These are phyloP conservation scores for Coenobita brevimanus DNA, from an alignment of 1,140 invertebrate species.

Conservation along the genomic window DNA sequence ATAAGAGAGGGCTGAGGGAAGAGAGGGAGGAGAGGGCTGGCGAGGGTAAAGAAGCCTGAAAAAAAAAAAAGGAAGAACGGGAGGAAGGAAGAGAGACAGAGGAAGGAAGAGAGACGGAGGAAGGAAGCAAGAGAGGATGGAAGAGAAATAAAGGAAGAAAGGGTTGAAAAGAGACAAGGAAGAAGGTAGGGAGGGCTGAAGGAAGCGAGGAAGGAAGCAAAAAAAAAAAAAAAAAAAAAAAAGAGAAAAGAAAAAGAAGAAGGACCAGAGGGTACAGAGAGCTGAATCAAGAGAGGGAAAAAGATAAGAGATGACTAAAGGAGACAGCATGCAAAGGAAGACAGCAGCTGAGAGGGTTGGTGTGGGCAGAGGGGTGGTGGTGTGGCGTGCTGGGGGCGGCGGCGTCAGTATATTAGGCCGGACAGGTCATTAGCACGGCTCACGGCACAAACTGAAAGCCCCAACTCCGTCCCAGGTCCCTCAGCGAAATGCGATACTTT, in stretches of 20 bases:
- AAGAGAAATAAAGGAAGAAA: not conserved
- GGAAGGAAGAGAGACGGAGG: not conserved
- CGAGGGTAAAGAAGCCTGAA: not conserved
- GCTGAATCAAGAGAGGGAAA: too few species aligned
- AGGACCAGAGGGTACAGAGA: too few species aligned
- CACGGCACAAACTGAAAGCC: conserved; percentile 32
- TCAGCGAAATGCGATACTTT: conserved; percentile 36
- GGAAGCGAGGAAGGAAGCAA: too few species aligned
- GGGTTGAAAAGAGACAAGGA: too few species aligned
- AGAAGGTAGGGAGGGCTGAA: too few species aligned
- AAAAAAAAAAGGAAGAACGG: conserved; percentile 2
- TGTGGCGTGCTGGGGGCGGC: conserved; percentile 23
- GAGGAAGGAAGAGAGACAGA: conserved; percentile 7
- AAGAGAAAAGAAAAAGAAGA: too few species aligned
- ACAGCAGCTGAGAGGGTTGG: too few species aligned
- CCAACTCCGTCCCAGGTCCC: not conserved
- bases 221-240: too few species aligned
- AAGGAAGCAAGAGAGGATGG: not conserved
- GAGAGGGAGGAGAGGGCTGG: not conserved
- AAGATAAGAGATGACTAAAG: too few species aligned
- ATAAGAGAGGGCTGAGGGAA: not conserved
- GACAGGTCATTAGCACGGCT: conserved; percentile 46
- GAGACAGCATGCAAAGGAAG: too few species aligned
- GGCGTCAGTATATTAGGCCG: conserved; percentile 27
- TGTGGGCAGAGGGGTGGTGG: too few species aligned